These are phyloP conservation scores for Pempheris klunzingeri DNA, from an alignment of 2,797 vertebrate genomes.

Conservation along the genomic window DNA sequence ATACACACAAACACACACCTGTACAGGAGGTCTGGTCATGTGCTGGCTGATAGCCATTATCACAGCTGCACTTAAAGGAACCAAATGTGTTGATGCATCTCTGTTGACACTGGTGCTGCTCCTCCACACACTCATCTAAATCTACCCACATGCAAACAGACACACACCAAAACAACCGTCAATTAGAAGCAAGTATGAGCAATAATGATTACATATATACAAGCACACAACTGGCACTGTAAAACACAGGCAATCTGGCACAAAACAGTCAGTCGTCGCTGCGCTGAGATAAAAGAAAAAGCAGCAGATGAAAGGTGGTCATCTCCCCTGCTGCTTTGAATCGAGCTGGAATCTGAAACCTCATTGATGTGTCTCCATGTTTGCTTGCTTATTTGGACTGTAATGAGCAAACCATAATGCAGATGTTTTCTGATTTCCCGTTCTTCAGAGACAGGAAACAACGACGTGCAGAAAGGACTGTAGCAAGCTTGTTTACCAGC, in stretches of 20 bases:
- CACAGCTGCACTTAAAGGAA: constrained; percentile 77
- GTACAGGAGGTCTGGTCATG: constrained; percentile 48
- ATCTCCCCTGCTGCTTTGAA: constrained; percentile 10
- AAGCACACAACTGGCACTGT: not conserved
- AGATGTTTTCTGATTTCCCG: constrained; percentile 58
- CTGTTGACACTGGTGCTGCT: constrained; percentile 72
- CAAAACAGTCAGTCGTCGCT: not conserved
- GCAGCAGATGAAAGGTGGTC: constrained; percentile 49
- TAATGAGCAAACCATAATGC: constrained; percentile 50
- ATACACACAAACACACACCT: constrained; percentile 33
- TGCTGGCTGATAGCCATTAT: constrained; percentile 63
- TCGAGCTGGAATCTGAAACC: constrained; percentile 38
- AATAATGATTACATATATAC: not conserved
- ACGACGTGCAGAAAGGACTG: constrained; percentile 12
- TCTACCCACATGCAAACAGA: constrained; percentile 60
- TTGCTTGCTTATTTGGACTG: constrained; percentile 9
- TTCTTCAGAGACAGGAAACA: constrained; percentile 51
- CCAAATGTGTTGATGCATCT: constrained; percentile 81
- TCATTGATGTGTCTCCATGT: constrained; percentile 38
- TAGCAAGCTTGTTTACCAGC: constrained; percentile 21
- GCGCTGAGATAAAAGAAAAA: constrained; percentile 35
- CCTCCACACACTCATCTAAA: constrained; percentile 75
- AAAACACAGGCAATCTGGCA: not conserved
- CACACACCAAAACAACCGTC: not conserved
- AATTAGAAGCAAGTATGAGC: not conserved